Evolutionary conservation across 2,113 vertebrate genomes (phyloP).

Genomic region (Meles meles): DNA sequence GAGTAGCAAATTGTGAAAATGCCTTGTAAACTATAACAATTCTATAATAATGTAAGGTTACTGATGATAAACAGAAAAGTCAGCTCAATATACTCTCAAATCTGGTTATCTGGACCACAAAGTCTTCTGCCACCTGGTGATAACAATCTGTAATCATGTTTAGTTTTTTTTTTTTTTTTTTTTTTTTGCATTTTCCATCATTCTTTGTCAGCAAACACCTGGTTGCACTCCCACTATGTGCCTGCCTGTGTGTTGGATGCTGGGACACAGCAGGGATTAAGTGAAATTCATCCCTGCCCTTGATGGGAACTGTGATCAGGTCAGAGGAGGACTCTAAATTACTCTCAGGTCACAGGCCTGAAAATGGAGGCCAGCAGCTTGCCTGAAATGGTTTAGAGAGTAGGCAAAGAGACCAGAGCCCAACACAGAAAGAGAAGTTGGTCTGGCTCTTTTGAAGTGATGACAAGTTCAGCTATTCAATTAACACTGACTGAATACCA

Average conservation of each 20-base stretch:
- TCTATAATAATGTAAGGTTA: not conserved
- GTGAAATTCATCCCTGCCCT: not conserved
- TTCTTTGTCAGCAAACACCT: not conserved
- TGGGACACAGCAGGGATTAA: not conserved
- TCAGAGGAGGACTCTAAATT: not conserved
- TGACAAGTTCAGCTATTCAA: not conserved
- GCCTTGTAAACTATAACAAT: conserved; percentile 18
- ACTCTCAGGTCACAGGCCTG: not conserved
- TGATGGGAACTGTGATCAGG: not conserved
- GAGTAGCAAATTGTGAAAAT: conserved; percentile 34
- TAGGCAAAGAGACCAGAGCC: not conserved
- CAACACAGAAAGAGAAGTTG: not conserved
- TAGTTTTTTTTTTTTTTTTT: not conserved
- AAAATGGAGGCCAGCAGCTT: not conserved
- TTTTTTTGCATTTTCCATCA: not conserved
- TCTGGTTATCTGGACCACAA: not conserved
- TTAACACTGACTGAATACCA: not conserved
- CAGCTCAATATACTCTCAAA: not conserved
- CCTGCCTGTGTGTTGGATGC: not conserved
- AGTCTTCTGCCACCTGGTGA: not conserved
- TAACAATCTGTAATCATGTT: not conserved
- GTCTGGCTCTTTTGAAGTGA: not conserved
- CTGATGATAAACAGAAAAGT: conserved; percentile 19
- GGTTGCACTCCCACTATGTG: not conserved
- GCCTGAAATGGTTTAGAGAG: not conserved